These are phyloP conservation scores for Tribolium castaneum DNA, from an alignment of 1,140 invertebrate genomes.

Conservation along the genomic window DNA sequence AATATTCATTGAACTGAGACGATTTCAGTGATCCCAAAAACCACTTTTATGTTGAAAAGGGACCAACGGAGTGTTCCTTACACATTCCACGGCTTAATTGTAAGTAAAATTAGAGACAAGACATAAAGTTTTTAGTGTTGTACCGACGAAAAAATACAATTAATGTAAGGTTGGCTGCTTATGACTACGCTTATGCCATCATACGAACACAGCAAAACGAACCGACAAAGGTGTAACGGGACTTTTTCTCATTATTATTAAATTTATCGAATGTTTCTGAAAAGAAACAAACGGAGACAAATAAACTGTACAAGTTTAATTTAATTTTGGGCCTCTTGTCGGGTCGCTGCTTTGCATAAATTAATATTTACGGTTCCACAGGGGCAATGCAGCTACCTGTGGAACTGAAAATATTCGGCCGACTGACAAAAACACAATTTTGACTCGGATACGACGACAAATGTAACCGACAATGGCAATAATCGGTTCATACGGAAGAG, in stretches of 20 bases:
- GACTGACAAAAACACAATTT: too few relatives aligned
- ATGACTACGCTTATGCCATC: neutral
- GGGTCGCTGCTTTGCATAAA: neutral
- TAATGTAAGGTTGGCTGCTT: neutral
- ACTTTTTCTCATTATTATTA: neutral
- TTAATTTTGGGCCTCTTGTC: neutral
- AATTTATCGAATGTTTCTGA: neutral
- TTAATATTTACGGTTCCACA: neutral
- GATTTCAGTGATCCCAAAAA: neutral
- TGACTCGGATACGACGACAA: too few relatives aligned
- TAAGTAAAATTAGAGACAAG: neutral
- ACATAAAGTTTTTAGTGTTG: neutral
- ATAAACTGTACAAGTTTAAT: neutral
- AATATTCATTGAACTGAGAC: conserved; percentile 9
- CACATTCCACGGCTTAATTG: neutral
- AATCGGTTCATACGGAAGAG: too few relatives aligned
- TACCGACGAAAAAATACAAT: neutral
- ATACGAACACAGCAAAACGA: neutral
- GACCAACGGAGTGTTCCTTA: neutral
- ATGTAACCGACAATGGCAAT: too few relatives aligned
- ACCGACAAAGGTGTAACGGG: neutral
- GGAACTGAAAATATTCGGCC: too few relatives aligned
- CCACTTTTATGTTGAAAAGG: neutral
- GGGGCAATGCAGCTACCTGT: neutral
- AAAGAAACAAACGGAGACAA: neutral